Evolutionary conservation across 2,888 invertebrate genomes (phyloP), one percentile per base, ranked within the genome.

Genomic region (Caenorhabditis sulstoni): DNA sequence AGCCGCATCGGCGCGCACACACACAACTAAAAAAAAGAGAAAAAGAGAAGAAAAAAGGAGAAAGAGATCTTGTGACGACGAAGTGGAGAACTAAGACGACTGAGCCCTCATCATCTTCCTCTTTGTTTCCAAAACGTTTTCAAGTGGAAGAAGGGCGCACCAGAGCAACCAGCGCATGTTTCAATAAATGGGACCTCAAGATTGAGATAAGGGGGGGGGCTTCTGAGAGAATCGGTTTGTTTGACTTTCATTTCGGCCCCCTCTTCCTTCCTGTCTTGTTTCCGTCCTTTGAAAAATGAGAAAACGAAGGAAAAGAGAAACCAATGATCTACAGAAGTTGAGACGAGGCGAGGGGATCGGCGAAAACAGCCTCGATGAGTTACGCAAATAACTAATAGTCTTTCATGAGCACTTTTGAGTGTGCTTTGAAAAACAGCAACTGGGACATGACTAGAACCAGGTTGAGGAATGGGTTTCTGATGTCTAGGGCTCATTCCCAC

Each of bases 21-120:
- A 18, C 39, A 5, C 37, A 5, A 8, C 37, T 37, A 5, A 47
- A 37, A 62, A 55, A 68, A 61, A 9, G 64, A n/a, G n/a, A 29
- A 29, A 7, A 29, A 29, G 7, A 29, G 7, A 29, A 29, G 3
- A 29, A 7, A 29, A 29, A 7, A 29, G 7, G 29, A 7, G 7
- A 7, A 29, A 29, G 29, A 29, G 50, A 58, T 73, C 73, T 58
- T 50, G 64, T 73, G 73, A 73, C 64, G 55, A 64, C 29, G 29
- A 29, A 29, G 29, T 29, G 29, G 29, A 62, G 41, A 62, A 47
- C 39, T 44, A 71, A 62, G 45, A 57, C 35, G 62, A 18, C 47
- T 37, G 18, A 57, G 16, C 41, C 50, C 35, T 73, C 73, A 57
- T 64, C 73, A 73, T 64, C 64, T 41, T 64, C 71, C 16, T 53